Evolutionary conservation across 2,113 vertebrate genomes (phyloP).

Genomic region (Oryzias melastigma): DNA sequence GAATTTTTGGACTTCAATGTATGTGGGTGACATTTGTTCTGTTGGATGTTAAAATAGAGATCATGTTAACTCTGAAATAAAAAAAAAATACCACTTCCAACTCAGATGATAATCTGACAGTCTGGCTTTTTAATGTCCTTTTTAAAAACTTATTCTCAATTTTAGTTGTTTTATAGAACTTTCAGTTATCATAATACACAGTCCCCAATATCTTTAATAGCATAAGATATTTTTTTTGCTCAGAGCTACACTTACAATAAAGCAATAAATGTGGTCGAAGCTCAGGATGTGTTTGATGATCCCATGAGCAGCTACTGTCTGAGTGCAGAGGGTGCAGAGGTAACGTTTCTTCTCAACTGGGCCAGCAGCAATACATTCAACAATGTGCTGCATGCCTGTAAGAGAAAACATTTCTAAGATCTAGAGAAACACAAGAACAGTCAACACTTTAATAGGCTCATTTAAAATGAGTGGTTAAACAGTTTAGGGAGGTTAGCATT

Average conservation of each 20-base stretch:
- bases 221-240: not conserved
- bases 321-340: conserved; percentile 62
- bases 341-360: conserved; percentile 22
- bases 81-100: not conserved
- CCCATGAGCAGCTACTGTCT: conserved; percentile 9
- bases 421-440: not conserved
- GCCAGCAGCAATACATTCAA: conserved; percentile 46
- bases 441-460: not conserved
- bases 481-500: too few relatives aligned
- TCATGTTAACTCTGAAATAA: conserved; percentile 1
- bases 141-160: too few relatives aligned
- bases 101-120: too few relatives aligned
- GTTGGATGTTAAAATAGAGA: not conserved
- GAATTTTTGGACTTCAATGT: conserved; percentile 39
- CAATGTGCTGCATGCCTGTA: conserved; percentile 63
- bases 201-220: too few relatives aligned
- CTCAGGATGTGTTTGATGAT: conserved; percentile 66
- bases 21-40: conserved; percentile 51
- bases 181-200: too few relatives aligned
- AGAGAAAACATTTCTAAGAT: not conserved
- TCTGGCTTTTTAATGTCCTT: too few relatives aligned
- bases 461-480: not conserved
- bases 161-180: too few relatives aligned
- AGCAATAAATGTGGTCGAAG: conserved; percentile 63
- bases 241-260: conserved; percentile 59